Evolutionary conservation across 37 sponge, comb jelly and placozoan genomes (phyloP), one percentile per base, ranked within the genome.

Genomic region (Amphimedon queenslandica): DNA sequence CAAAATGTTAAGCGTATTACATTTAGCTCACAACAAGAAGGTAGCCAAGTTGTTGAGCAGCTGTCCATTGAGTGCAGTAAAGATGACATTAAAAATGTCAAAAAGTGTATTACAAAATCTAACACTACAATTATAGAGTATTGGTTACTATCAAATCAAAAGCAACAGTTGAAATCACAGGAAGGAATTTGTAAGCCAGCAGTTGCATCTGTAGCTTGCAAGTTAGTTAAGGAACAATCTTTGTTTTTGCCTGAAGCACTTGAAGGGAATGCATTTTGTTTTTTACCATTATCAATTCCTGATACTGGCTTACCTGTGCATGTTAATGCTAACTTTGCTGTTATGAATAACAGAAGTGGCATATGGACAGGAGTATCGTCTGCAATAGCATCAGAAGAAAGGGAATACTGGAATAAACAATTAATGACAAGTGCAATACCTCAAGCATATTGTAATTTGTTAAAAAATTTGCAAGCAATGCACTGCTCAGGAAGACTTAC

Each of bases 281-380:
- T 76, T 47, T 36, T 79, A 10, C 80, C 80, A 64, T 57, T 79
- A 27, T 8, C 57, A 29, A 25, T 56, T 4, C 34, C 21, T n/a
- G 13, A 8, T 47, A 71, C 80, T 16, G 80, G 80, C 5, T 38
- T 79, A 35, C 80, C 80, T 6, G 68, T 79, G 6, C 80, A 79
- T 55, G 58, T 79, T 10, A 79, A 47, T 53, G 63, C 53, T 57
- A 58, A 43, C 21, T 73, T 79, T 79, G 58, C 80, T 29, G 80
- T 79, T 3, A 42, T n/a, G 6, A 64, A 8, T 24, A 73, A 79
- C 39, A 74, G 80, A 32, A 74, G 80, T 33, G 78, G 43, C 8
- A 69, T 77, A 21, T 77, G 78, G 78, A 68, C 64, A 18, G n/a
- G 32, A 21, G 64, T 21, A 8, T 24, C 32, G 8, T 6, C 5